A percentile compares a stretch with the other conserved stretches of the same genome.
Conservation (phyloP, 2,797 vertebrate species). For the Sebastes minor region DNA sequence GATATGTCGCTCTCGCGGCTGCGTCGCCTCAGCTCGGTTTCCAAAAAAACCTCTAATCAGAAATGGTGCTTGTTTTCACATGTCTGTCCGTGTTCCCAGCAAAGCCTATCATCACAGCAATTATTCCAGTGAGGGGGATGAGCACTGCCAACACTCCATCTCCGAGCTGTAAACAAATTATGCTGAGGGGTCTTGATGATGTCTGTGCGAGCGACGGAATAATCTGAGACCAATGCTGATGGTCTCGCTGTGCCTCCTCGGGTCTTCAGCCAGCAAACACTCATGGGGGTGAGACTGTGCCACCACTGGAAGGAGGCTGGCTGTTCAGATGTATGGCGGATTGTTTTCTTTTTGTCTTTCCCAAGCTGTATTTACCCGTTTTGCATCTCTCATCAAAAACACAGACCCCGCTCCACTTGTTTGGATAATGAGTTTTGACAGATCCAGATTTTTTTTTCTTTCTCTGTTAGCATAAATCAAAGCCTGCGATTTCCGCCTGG, state of each 20-base stretch:
- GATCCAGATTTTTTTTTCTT: conserved; percentile 3
- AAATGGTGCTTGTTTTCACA: conserved; percentile 66
- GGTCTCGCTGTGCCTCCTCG: conserved; percentile 33
- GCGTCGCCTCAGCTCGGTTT: conserved; percentile 36
- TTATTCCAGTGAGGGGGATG: conserved; percentile 69
- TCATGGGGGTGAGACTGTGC: conserved; percentile 6
- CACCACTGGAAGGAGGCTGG: not conserved
- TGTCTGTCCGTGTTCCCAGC: conserved; percentile 54
- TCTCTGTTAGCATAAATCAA: conserved; percentile 40
- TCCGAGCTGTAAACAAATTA: conserved; percentile 74
- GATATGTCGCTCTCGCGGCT: conserved; percentile 5
- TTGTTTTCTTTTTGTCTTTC: not conserved
- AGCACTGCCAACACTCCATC: conserved; percentile 66
- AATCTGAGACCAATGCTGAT: conserved; percentile 51
- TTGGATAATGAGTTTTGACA: conserved; percentile 51
- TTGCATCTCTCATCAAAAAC: conserved; percentile 25
- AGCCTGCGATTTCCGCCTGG: conserved; percentile 48
- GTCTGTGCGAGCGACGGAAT: conserved; percentile 59
- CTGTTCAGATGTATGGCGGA: not conserved
- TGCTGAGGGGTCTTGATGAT: conserved; percentile 59
- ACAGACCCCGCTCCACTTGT: conserved; percentile 14
- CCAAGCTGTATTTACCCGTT: conserved; percentile 11
- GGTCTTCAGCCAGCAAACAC: conserved; percentile 35
- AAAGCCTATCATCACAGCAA: conserved; percentile 76
- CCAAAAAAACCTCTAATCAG: conserved; percentile 52